A percentile compares a stretch with the other conserved stretches of the same genome.
Conservation (phyloP, 1,140 invertebrate genomes). For the Cecropterus lyciades region DNA sequence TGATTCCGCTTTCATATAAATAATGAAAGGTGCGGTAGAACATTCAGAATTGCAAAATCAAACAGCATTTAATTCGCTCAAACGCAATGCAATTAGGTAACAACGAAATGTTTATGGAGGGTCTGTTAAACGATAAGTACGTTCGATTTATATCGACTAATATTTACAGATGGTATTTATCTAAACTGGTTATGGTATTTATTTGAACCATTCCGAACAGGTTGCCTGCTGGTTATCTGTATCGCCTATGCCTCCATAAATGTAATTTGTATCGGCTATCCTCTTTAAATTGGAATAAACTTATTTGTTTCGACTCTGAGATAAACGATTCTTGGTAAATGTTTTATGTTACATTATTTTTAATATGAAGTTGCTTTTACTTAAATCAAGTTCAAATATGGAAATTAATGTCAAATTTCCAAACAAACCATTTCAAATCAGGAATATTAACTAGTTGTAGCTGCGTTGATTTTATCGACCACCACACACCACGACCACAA, state of each 20-base stretch:
- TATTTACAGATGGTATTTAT: conserved; percentile 80
- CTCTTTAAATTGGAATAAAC: conserved; percentile 66
- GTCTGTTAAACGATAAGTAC: conserved; percentile 49
- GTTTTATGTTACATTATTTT: conserved; percentile 1
- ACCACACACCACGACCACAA: no score
- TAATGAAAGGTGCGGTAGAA: conserved; percentile 9
- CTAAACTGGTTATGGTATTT: conserved; percentile 77
- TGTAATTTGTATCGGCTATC: conserved; percentile 75
- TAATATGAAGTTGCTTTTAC: neutral
- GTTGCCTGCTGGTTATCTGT: conserved; percentile 71
- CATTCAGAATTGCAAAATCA: conserved; percentile 32
- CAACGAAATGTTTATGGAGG: conserved; percentile 48
- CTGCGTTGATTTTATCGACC: no score
- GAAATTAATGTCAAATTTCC: no score
- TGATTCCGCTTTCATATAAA: neutral
- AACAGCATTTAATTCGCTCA: conserved; percentile 28
- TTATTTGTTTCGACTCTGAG: conserved; percentile 63
- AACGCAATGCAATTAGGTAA: conserved; percentile 46
- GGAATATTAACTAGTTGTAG: no score
- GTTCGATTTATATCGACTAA: conserved; percentile 63
- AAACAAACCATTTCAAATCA: no score
- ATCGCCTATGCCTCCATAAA: conserved; percentile 68
- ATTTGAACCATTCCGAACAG: conserved; percentile 73
- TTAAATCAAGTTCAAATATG: no score
- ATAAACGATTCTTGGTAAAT: conserved; percentile 32